Evolutionary conservation across 2,797 vertebrate genomes (phyloP).

Genomic region (Melanogrammus aeglefinus): DNA sequence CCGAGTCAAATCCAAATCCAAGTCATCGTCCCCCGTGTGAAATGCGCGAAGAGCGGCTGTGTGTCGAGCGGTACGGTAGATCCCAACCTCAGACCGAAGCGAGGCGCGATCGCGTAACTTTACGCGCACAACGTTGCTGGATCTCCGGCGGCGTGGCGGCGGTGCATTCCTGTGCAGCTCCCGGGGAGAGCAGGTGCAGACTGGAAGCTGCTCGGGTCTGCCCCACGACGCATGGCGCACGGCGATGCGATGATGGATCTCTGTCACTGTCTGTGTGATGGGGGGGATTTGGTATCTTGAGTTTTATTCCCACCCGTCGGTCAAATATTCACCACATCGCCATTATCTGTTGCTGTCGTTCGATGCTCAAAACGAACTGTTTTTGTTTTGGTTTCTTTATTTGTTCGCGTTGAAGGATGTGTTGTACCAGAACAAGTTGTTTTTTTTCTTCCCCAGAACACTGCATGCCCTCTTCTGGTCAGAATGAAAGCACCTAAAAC

Average conservation of each 20-base stretch:
- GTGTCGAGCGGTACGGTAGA: neutral
- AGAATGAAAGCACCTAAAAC: slow-evolving; percentile 57
- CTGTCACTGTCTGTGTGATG: neutral
- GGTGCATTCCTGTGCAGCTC: too few species aligned
- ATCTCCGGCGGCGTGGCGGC: too few species aligned
- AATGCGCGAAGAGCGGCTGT: neutral
- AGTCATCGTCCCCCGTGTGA: neutral
- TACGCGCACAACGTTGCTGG: neutral
- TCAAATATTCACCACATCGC: neutral
- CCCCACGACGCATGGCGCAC: neutral
- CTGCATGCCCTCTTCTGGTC: slow-evolving; percentile 81
- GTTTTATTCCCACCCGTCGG: neutral
- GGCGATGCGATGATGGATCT: neutral
- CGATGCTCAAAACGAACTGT: neutral
- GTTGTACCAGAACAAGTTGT: slow-evolving; percentile 46
- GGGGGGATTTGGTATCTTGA: neutral
- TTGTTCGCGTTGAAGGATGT: slow-evolving; percentile 44
- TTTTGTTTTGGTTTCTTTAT: slow-evolving; percentile 25
- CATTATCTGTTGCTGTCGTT: neutral
- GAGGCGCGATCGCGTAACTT: neutral
- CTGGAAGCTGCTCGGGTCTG: neutral
- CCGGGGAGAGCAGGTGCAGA: neutral
- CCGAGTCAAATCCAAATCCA: neutral
- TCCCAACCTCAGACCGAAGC: neutral
- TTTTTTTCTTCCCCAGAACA: slow-evolving; percentile 71